phyloP scores from a whole-genome alignment of 1,140 invertebrate genomes.

The Gonioctena quinquepunctata region DNA sequence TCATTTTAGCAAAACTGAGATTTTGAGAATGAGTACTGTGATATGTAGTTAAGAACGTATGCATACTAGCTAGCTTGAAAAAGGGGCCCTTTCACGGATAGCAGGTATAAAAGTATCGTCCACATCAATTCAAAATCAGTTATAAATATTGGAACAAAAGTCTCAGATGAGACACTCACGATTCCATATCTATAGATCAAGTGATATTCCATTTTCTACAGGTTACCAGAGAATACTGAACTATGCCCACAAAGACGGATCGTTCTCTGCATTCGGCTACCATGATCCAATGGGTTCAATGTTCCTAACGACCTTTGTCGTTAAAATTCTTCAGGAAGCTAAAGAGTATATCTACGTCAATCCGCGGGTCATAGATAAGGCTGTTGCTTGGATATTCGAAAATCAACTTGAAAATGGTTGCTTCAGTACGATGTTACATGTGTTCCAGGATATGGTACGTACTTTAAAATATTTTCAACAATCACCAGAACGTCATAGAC shows the following conservation, averaged over 20 bases:
- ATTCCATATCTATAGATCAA: too few relatives aligned
- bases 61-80: too few relatives aligned
- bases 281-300: constrained; percentile 64
- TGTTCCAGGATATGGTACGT: constrained; percentile 64
- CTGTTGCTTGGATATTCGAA: constrained; percentile 70
- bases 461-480: neutral
- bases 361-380: constrained; percentile 64
- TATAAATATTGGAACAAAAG: too few relatives aligned
- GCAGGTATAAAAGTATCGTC: too few relatives aligned
- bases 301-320: constrained; percentile 80
- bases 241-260: constrained; percentile 72
- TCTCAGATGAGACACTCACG: too few relatives aligned
- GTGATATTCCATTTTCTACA: constrained; percentile 37
- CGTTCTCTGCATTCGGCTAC: constrained; percentile 76
- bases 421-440: constrained; percentile 69
- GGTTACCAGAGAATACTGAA: constrained; percentile 75
- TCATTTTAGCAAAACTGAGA: too few relatives aligned
- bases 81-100: too few relatives aligned
- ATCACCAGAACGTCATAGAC: too few relatives aligned
- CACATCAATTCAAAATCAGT: too few relatives aligned
- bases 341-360: constrained; percentile 70
- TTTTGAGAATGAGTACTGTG: too few relatives aligned
- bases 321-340: constrained; percentile 72
- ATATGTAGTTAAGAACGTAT: too few relatives aligned
- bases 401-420: constrained; percentile 75